These are phyloP conservation scores for Hipposideros larvatus DNA, from an alignment of 2,797 vertebrate species.

Conservation along the genomic window DNA sequence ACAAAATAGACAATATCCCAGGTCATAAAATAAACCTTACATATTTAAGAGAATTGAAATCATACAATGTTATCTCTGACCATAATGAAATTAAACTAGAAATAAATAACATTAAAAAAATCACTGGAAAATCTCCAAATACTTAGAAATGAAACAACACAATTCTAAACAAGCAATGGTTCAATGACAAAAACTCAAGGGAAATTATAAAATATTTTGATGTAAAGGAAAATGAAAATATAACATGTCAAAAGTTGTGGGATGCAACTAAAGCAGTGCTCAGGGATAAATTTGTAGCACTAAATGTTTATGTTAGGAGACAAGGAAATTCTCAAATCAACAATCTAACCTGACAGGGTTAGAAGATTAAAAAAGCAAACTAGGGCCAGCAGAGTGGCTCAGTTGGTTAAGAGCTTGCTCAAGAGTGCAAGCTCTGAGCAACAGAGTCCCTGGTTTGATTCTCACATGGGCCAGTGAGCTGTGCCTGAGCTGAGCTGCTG, in stretches of 20 bases:
- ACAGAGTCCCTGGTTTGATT: too few species aligned
- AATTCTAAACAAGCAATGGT: background rate
- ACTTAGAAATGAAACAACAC: background rate
- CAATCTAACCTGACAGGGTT: background rate
- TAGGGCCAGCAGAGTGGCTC: background rate
- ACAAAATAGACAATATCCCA: background rate
- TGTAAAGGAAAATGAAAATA: slow-evolving; percentile 5
- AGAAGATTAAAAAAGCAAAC: background rate
- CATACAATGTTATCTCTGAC: background rate
- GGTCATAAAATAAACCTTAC: background rate
- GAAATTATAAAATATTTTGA: slow-evolving; percentile 36
- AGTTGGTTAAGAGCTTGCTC: too few species aligned
- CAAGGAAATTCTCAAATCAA: background rate
- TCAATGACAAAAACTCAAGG: background rate
- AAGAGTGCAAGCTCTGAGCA: too few species aligned
- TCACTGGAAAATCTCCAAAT: background rate
- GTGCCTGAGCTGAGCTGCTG: too few species aligned
- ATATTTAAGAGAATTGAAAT: background rate
- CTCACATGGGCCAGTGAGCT: too few species aligned
- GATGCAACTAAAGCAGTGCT: background rate
- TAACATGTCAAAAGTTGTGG: background rate
- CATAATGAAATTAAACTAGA: slow-evolving; percentile 11
- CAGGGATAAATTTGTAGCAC: background rate
- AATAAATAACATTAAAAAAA: background rate
- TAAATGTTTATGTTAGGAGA: background rate